Conservation (phyloP, 2,888 invertebrate species). For the Drosophila maculinotata region DNA sequence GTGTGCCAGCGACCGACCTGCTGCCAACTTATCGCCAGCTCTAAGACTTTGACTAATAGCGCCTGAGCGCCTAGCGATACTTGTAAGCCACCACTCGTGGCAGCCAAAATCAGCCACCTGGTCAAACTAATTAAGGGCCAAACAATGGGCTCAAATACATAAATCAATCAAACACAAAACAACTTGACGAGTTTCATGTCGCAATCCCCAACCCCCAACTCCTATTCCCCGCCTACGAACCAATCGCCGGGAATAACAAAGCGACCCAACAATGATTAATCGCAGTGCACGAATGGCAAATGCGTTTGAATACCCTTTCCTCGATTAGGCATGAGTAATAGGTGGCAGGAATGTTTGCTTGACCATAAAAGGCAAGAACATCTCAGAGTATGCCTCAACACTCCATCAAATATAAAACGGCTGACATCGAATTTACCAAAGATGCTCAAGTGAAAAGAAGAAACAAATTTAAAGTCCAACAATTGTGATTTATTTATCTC, state of each 20-base stretch:
- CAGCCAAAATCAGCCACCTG: constrained; percentile 56
- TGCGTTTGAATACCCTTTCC: constrained; percentile 63
- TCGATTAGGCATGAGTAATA: constrained; percentile 20
- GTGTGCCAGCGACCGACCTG: constrained; percentile 21
- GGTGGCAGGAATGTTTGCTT: constrained; percentile 17
- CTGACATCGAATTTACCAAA: too few relatives aligned
- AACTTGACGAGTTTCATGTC: constrained; percentile 74
- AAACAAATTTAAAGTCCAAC: background rate
- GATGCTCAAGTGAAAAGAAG: too few relatives aligned
- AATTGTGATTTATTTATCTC: background rate
- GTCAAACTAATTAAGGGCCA: constrained; percentile 75
- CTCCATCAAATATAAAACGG: background rate
- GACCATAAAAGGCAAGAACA: constrained; percentile 5
- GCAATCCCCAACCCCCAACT: constrained; percentile 14
- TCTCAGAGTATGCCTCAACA: constrained; percentile 8
- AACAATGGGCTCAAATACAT: constrained; percentile 72
- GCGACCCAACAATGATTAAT: constrained; percentile 69
- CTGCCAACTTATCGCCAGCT: constrained; percentile 67
- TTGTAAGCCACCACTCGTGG: constrained; percentile 2
- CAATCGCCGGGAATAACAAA: constrained; percentile 28
- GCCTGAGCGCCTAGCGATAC: constrained; percentile 24
- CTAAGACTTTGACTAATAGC: constrained; percentile 71
- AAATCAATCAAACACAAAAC: constrained; percentile 75
- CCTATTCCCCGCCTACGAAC: background rate
- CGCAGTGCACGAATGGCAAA: constrained; percentile 55